Conservation (phyloP, 2,797 vertebrate species). For the Pogonophryne albipinna region DNA sequence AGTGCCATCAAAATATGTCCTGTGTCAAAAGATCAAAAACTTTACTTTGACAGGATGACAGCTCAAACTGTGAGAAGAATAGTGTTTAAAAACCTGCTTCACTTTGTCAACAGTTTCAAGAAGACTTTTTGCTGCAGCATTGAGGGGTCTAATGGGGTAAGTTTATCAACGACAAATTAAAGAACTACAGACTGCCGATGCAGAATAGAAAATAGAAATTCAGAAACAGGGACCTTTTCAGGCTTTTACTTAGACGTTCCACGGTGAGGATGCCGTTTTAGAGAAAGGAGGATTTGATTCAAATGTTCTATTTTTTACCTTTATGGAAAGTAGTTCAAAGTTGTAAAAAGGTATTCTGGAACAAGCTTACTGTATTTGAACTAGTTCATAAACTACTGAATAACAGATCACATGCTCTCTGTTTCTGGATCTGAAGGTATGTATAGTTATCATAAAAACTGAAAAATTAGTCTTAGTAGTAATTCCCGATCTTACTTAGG, state of each 20-base stretch:
- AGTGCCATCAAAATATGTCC: neutral
- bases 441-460: no score
- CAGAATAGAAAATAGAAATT: neutral
- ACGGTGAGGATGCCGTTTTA: neutral
- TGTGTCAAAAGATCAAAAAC: neutral
- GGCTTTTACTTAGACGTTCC: neutral
- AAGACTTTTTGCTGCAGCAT: neutral
- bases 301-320: neutral
- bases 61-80: neutral
- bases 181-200: neutral
- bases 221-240: neutral
- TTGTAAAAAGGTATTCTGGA: neutral
- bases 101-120: neutral
- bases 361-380: neutral
- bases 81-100: neutral
- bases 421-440: no score
- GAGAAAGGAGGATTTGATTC: neutral
- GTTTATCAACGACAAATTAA: neutral
- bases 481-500: no score
- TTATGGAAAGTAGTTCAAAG: neutral
- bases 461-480: no score
- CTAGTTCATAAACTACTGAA: neutral
- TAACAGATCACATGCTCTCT: neutral
- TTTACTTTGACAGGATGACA: constrained; percentile 12
- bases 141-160: neutral